These are phyloP conservation scores for Sphenopsis melanotis DNA, from an alignment of 2,797 vertebrate species.

Conservation along the genomic window DNA sequence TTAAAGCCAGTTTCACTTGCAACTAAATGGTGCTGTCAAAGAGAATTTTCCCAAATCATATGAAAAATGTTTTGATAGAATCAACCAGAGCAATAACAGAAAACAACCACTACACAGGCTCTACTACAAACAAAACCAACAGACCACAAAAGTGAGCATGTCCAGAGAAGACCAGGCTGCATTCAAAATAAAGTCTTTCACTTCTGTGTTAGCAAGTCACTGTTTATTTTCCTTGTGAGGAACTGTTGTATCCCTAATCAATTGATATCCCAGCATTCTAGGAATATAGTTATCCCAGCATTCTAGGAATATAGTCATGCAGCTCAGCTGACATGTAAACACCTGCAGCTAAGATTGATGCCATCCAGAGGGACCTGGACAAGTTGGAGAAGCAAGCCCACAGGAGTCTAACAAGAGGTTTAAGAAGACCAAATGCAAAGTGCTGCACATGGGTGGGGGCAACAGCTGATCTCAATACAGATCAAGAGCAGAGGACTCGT, in stretches of 20 bases:
- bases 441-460: accelerated
- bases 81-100: background rate
- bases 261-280: background rate
- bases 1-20: background rate
- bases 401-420: background rate
- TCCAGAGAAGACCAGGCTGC: background rate
- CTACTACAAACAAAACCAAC: background rate
- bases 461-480: background rate
- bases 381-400: background rate
- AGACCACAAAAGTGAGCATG: accelerated
- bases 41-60: background rate
- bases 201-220: background rate
- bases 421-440: background rate
- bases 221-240: background rate
- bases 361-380: background rate
- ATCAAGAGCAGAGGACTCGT: background rate
- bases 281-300: background rate
- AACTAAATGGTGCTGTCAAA: background rate
- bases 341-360: background rate
- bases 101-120: accelerated
- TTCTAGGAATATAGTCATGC: background rate
- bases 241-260: background rate
- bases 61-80: background rate
- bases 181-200: background rate
- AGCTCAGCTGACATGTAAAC: background rate